Evolutionary conservation across 2,113 vertebrate species (phyloP).

Genomic region (Tragulus kanchil): DNA sequence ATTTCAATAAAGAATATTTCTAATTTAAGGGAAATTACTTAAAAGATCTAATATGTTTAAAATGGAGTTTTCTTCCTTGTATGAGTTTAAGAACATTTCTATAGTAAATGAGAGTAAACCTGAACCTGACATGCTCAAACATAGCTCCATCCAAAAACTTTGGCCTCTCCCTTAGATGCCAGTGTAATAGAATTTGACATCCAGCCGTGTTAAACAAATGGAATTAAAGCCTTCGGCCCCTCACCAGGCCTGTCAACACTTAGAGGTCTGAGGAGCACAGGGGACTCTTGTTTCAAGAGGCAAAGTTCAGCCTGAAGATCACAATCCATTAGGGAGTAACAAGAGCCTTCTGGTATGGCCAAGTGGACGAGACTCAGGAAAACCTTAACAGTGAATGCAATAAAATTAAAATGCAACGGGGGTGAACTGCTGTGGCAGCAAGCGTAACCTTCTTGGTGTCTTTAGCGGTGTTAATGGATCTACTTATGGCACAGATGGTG

Average conservation of each 20-base stretch:
- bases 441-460: conserved; percentile 78
- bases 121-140: not conserved
- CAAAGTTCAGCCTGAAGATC: conserved; percentile 66
- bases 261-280: conserved; percentile 50
- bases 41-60: not conserved
- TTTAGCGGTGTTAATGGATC: conserved; percentile 80
- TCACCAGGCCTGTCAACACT: conserved; percentile 50
- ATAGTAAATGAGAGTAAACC: not conserved
- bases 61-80: not conserved
- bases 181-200: conserved; percentile 18
- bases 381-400: conserved; percentile 31
- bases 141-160: not conserved
- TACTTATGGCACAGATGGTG: conserved; percentile 81
- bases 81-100: not conserved
- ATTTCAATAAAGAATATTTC: not conserved
- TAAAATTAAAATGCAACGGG: conserved; percentile 72
- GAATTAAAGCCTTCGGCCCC: conserved; percentile 7
- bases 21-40: not conserved
- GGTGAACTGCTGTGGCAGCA: conserved; percentile 20
- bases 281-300: conserved; percentile 68
- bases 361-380: conserved; percentile 49
- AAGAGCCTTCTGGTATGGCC: conserved; percentile 52
- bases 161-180: not conserved
- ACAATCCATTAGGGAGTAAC: conserved; percentile 52
- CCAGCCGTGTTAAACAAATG: conserved; percentile 36